Base-by-base conservation (phyloP, 2,888 invertebrate genomes). In the Mystacides longicornis region DNA sequence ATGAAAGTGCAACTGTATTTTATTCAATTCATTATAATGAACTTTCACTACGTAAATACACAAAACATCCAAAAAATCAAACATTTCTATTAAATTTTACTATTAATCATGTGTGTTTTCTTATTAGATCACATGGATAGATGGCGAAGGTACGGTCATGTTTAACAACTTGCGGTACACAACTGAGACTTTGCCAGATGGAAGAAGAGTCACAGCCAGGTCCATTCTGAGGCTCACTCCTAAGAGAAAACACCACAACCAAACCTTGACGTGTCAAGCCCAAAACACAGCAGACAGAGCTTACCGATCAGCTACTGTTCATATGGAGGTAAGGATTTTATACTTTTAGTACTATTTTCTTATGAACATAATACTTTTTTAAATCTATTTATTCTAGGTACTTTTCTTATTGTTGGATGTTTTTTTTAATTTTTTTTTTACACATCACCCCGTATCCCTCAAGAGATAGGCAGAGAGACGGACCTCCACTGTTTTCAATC, bases 201-300 rank as follows among this genome's bases (percentile, higher is more conserved):
- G 87, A 1, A 86, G 93, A 63, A 79, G 92, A 63, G 87, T 86
- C 66, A 92, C 92, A 9, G 90, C 94, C 46, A 83, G 83, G 63
- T 92, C 94, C 14, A 81, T 87, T 47, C 79, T 95, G 52, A 89
- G 85, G 58, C 77, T 96, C 61, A 88, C 88, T 48, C 94, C 95
- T 0, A 83, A 88, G 63, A 86, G 90, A 68, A 85, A 89, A 55
- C 93, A 95, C 68, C 91, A 95, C 71, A 92, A 93, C 66, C 91
- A 92, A 60, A 89, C 87, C 1, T 89, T 94, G 67, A 91, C 90
- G 2, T 96, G 95, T 68, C 92, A 93, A 77, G 94, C 89, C 45
- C 91, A 92, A 69, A 94, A 94, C 68, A 89, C 91, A 1, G 94
- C 94, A 2, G 89, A 94, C 67, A 81, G 90, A 60, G 86, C 89